Evolutionary conservation across 2,113 vertebrate species (phyloP).

Genomic region (Kryptolebias marmoratus): DNA sequence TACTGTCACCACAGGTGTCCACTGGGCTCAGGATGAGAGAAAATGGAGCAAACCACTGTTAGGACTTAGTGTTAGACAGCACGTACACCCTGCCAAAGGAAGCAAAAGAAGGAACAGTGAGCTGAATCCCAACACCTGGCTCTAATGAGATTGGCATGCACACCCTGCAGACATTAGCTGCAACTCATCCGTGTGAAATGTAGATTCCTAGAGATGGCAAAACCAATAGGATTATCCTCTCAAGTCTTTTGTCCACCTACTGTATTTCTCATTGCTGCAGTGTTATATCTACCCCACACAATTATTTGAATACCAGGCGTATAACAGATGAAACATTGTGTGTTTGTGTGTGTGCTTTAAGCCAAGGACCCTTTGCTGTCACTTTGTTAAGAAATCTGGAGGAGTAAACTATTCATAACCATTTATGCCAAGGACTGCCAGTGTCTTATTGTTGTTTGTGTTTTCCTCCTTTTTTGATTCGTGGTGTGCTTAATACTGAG

Average conservation of each 20-base stretch:
- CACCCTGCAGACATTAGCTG: conserved; percentile 51
- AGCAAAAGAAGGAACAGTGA: conserved; percentile 50
- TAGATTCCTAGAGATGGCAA: conserved; percentile 62
- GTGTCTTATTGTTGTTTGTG: conserved; percentile 50
- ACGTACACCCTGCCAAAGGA: conserved; percentile 41
- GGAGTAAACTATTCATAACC: conserved; percentile 45
- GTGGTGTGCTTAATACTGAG: conserved; percentile 39
- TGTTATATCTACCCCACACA: conserved; percentile 18
- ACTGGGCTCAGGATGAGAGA: conserved; percentile 55
- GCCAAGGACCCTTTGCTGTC: conserved; percentile 23
- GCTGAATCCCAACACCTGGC: conserved; percentile 73
- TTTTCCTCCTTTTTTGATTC: conserved; percentile 38
- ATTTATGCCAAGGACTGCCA: conserved; percentile 47
- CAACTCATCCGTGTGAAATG: conserved; percentile 54
- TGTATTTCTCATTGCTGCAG: conserved; percentile 27
- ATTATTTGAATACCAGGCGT: conserved; percentile 16
- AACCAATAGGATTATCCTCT: conserved; percentile 61
- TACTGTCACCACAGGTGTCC: conserved; percentile 63
- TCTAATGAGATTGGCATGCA: conserved; percentile 73
- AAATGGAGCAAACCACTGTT: conserved; percentile 54
- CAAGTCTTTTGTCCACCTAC: conserved; percentile 52
- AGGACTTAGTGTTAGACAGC: conserved; percentile 51
- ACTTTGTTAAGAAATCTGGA: conserved; percentile 32
- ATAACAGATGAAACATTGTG: conserved; percentile 12
- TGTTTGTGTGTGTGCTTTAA: background rate